A percentile compares a stretch with the other conserved stretches of the same genome.
Evolutionary conservation across 2,797 vertebrate species (phyloP).

Genomic region (Takifugu ocellatus): DNA sequence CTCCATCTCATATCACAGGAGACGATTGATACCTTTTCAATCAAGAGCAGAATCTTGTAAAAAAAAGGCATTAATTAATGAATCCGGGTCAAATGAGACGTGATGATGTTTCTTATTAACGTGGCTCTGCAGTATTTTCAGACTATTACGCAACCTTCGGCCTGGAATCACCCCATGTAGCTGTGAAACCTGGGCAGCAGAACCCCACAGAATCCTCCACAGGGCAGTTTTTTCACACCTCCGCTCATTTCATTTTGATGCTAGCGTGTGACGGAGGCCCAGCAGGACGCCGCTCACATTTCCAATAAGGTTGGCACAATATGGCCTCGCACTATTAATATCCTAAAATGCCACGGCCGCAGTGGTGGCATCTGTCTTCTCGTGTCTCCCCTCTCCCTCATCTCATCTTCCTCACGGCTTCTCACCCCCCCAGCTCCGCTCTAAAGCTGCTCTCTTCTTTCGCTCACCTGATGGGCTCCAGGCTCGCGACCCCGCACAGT

Average conservation of each 20-base stretch:
- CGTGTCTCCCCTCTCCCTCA: constrained; percentile 30
- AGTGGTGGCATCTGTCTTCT: constrained; percentile 77
- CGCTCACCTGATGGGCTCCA: constrained; percentile 52
- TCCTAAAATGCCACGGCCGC: constrained; percentile 65
- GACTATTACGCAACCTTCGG: no score
- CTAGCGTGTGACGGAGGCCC: constrained; percentile 63
- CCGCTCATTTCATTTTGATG: constrained; percentile 68
- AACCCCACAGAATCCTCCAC: constrained; percentile 12
- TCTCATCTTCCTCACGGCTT: constrained; percentile 39
- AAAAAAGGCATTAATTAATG: no score
- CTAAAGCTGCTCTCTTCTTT: constrained; percentile 16
- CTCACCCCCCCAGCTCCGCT: constrained; percentile 15
- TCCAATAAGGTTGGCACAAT: constrained; percentile 70
- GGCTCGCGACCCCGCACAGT: constrained; percentile 54
- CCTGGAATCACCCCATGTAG: constrained; percentile 15
- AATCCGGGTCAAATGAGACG: no score
- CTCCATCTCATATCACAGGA: constrained; percentile 55
- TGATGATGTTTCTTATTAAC: no score
- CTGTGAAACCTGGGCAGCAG: no score
- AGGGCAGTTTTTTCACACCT: constrained; percentile 50
- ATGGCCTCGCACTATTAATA: constrained; percentile 74
- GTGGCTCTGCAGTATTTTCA: no score
- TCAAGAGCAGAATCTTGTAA: constrained; percentile 31
- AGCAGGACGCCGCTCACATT: constrained; percentile 50
- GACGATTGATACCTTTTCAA: constrained; percentile 44